A percentile compares a stretch with the other conserved stretches of the same genome.
These are phyloP conservation scores for Pandion haliaetus DNA, from an alignment of 2,113 vertebrate genomes.

Conservation along the genomic window DNA sequence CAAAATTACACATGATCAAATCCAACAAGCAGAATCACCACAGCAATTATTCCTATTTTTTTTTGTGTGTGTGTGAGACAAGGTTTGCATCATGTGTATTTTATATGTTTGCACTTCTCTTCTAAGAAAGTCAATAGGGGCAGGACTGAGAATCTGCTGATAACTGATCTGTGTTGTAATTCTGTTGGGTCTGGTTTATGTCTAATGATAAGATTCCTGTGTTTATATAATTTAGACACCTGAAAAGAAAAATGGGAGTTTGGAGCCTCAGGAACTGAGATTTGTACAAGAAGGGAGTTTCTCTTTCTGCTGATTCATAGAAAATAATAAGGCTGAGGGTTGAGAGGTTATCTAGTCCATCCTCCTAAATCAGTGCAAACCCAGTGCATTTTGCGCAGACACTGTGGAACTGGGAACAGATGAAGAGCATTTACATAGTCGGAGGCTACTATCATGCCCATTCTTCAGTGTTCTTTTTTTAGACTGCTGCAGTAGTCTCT, in stretches of 20 bases:
- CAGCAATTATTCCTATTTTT: background rate
- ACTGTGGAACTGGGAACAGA: background rate
- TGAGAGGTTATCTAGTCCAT: conserved; percentile 45
- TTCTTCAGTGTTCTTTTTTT: background rate
- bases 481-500: background rate
- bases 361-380: conserved; percentile 23
- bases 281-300: conserved; percentile 31
- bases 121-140: background rate
- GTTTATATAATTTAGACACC: conserved; percentile 38
- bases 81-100: background rate
- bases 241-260: conserved; percentile 30
- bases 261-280: background rate
- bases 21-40: background rate
- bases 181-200: conserved; percentile 10
- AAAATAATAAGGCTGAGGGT: conserved; percentile 29
- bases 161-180: conserved; percentile 5
- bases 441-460: background rate
- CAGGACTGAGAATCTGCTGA: conserved; percentile 3
- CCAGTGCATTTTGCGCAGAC: background rate
- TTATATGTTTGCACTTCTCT: background rate
- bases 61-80: background rate
- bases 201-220: conserved; percentile 35
- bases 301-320: conserved; percentile 28
- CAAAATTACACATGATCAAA: background rate
- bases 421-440: background rate